Evolutionary conservation across 2,888 invertebrate species (phyloP), one percentile per base, ranked within the genome.

Genomic region (Cephus pygmeus): DNA sequence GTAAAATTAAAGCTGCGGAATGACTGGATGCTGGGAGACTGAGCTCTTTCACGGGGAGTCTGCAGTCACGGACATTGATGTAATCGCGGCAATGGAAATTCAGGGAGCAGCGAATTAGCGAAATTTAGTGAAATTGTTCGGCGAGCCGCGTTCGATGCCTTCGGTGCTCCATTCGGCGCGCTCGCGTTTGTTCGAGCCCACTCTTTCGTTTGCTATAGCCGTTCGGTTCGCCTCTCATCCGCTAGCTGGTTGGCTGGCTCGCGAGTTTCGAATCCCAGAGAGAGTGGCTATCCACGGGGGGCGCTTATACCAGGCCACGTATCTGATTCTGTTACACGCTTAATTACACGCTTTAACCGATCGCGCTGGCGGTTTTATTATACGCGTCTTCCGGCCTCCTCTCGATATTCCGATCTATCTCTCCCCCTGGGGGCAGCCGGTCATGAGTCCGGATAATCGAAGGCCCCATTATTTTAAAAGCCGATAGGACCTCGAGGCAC

Each of bases 291-390:
- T 86, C 83, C 83, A 84, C 80, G 85, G 87, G 76, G 85, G 86
- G 86, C 82, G 83, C 88, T 56, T 56, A 88, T 86, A 87, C 87
- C 84, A 88, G 84, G 87, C 86, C 85, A 89, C 88, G 84, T 89
- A 89, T 89, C 89, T 89, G 89, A 89, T 89, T 89, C 88, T 88
- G 89, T 89, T 89, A 89, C 87, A 86, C 89, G 89, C 88, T 89
- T 89, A 89, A 89, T 89, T 89, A 89, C 89, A 88, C 88, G 88
- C 87, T 85, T 89, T 87, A 89, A 86, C 88, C 87, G 86, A 83
- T 82, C 85, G 82, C 84, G 86, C 87, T 85, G 84, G 87, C 87
- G 87, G 85, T 85, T 88, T 87, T 87, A 86, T 87, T 87, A 87
- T 86, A 86, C 87, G 86, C 86, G 86, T 87, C 89, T 85, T 86